Evolutionary conservation across 2,797 vertebrate species (phyloP).

Genomic region (Hozukius guyotensis): DNA sequence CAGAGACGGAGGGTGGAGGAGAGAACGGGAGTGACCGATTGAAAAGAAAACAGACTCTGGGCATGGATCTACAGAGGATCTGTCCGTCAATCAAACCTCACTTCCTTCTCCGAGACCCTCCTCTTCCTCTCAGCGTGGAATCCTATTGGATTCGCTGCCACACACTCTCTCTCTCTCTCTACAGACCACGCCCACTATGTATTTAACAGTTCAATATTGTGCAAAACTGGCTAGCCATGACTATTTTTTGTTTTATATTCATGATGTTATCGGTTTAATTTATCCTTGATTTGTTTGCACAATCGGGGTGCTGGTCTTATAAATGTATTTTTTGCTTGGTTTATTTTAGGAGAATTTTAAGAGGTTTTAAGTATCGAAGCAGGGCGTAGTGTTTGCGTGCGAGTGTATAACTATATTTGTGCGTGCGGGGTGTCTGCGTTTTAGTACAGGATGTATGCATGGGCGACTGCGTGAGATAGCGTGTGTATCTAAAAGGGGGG

Average conservation of each 20-base stretch:
- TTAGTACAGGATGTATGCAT: constrained; percentile 69
- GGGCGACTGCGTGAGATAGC: constrained; percentile 52
- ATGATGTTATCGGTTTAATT: constrained; percentile 78
- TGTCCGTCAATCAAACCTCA: constrained; percentile 63
- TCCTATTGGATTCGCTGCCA: constrained; percentile 69
- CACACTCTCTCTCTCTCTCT: constrained; percentile 66
- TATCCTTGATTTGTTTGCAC: constrained; percentile 81
- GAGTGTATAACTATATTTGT: constrained; percentile 71
- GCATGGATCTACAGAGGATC: constrained; percentile 46
- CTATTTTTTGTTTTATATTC: constrained; percentile 76
- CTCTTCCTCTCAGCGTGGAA: constrained; percentile 70
- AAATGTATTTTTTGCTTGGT: constrained; percentile 77
- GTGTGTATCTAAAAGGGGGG: constrained; percentile 70
- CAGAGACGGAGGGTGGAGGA: constrained; percentile 50
- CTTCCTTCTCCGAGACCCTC: constrained; percentile 66
- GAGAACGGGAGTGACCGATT: constrained; percentile 44
- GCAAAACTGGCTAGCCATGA: constrained; percentile 80
- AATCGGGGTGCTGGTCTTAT: constrained; percentile 79
- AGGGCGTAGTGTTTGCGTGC: constrained; percentile 75
- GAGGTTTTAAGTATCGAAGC: constrained; percentile 80
- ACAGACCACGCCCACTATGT: constrained; percentile 78
- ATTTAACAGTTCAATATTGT: constrained; percentile 79
- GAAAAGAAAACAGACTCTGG: constrained; percentile 55
- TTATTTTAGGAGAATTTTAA: constrained; percentile 82
- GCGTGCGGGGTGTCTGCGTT: constrained; percentile 64